A percentile compares a stretch with the other conserved stretches of the same genome.
Conservation (phyloP, 2,888 invertebrate species). For the Hanleya hanleyi region DNA sequence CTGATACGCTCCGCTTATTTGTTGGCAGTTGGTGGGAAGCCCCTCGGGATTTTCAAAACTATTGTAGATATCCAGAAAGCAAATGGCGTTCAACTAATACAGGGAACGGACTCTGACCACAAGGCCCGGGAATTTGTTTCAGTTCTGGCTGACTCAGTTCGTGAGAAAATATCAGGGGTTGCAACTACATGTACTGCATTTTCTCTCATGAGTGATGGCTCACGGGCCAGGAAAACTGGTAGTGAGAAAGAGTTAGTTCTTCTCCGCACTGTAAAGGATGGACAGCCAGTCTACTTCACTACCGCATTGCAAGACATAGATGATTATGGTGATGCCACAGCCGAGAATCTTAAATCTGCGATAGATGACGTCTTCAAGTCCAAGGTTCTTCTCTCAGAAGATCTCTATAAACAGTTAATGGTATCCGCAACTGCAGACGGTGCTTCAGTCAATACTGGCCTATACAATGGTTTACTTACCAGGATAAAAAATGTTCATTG, state of each 20-base stretch:
- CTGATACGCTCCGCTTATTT: not conserved
- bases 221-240: not conserved
- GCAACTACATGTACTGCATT: not conserved
- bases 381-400: not conserved
- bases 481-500: slow-evolving; percentile 4
- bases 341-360: not conserved
- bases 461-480: not conserved
- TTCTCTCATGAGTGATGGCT: not conserved
- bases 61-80: not conserved
- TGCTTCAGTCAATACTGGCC: slow-evolving; percentile 1
- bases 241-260: not conserved
- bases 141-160: not conserved
- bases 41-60: not conserved
- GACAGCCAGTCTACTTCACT: not conserved
- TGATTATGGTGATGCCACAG: not conserved
- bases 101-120: not conserved
- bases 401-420: not conserved
- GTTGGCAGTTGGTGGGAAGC: not conserved
- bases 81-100: not conserved
- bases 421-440: not conserved
- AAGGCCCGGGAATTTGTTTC: not conserved
- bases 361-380: not conserved
- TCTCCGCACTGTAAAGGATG: not conserved
- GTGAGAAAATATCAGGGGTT: not conserved
- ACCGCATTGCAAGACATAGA: not conserved